A percentile compares a stretch with the other conserved stretches of the same genome.
Evolutionary conservation across 2,888 invertebrate genomes (phyloP).

Genomic region (Rhogogaster chlorosoma): DNA sequence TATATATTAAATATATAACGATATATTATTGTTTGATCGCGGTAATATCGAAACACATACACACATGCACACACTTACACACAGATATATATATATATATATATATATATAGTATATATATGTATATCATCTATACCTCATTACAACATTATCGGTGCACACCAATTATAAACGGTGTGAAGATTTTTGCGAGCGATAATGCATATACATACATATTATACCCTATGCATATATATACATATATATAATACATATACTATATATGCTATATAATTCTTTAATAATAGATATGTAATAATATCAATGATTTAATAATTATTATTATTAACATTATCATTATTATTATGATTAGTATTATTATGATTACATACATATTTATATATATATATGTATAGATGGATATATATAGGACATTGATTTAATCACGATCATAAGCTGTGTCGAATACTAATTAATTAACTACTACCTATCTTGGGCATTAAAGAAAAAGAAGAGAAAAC

Average conservation of each 20-base stretch:
- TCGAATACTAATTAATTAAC: background rate
- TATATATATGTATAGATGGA: constrained; percentile 64
- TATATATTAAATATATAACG: background rate
- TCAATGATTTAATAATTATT: background rate
- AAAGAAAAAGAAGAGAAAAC: background rate
- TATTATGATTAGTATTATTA: background rate
- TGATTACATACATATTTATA: constrained; percentile 73
- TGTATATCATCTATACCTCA: background rate
- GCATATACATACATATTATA: background rate
- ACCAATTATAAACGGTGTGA: background rate
- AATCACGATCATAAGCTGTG: background rate
- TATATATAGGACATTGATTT: constrained; percentile 21
- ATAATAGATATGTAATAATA: background rate
- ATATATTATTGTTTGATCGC: background rate
- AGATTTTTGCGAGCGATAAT: background rate
- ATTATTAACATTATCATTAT: background rate
- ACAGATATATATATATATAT: too few relatives aligned
- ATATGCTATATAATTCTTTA: background rate
- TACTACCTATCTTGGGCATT: background rate
- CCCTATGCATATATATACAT: background rate
- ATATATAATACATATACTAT: background rate
- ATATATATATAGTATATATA: background rate
- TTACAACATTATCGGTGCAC: background rate
- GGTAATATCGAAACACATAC: background rate
- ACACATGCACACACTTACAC: background rate